These are phyloP conservation scores for Mycogona germanica DNA, from an alignment of 2,888 invertebrate species.

Conservation along the genomic window DNA sequence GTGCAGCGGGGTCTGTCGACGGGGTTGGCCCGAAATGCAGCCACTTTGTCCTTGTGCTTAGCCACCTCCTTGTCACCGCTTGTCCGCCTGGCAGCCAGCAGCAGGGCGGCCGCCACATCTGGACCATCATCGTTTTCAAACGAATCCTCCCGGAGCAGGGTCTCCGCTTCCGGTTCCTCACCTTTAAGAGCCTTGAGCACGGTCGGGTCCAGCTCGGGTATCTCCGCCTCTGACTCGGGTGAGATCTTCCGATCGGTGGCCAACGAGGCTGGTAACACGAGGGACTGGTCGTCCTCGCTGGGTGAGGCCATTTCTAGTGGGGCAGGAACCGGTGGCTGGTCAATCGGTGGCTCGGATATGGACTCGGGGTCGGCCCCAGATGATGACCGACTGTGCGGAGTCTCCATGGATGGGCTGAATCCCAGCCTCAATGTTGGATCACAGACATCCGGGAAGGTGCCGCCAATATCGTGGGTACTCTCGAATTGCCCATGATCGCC, in stretches of 20 bases:
- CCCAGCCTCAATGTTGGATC: conserved; percentile 7
- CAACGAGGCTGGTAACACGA: background rate
- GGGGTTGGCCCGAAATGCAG: conserved; percentile 12
- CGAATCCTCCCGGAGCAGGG: conserved; percentile 18
- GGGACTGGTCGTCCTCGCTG: background rate
- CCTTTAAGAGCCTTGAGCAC: conserved; percentile 14
- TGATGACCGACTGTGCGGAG: no score
- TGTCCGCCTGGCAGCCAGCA: no score
- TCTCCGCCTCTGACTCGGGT: conserved; percentile 20
- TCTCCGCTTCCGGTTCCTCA: conserved; percentile 20
- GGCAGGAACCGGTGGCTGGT: background rate
- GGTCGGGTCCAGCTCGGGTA: conserved; percentile 15
- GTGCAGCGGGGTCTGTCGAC: conserved; percentile 20
- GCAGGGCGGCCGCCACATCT: background rate
- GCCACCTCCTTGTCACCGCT: background rate
- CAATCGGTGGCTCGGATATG: background rate
- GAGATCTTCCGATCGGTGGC: conserved; percentile 3
- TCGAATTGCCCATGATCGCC: background rate
- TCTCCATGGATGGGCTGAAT: conserved; percentile 9
- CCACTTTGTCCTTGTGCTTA: conserved; percentile 9
- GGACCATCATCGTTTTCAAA: conserved; percentile 16
- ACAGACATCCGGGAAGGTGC: background rate
- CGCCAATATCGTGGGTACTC: conserved; percentile 8
- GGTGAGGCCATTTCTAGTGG: background rate
- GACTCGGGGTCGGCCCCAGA: background rate